Base-by-base conservation (phyloP, 2,888 invertebrate species). In the Sinodicranocentrus sp. region DNA sequence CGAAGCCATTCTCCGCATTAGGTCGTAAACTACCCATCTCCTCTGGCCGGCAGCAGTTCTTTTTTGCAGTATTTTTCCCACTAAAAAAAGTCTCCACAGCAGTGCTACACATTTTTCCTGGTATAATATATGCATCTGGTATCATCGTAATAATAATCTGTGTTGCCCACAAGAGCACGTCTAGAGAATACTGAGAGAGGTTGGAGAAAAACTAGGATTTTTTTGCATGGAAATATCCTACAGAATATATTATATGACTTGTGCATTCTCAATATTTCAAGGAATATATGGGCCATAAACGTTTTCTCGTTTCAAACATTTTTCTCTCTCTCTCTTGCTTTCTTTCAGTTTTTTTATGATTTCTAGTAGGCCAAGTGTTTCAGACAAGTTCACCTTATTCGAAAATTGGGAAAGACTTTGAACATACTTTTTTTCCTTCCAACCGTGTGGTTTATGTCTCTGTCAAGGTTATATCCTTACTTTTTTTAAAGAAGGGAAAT, bases 1-100 rank as follows among this genome's bases (percentile, higher is more conserved):
- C 59, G 23, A 57, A 77, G 68, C 54, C 19, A 67, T 44, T 77
- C 23, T 33, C 67, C 57, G 57, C 54, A 68, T 54, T 67, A 26
- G 68, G 77, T 77, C 77, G 59, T 77, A 77, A 77, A 77, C 23
- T 77, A 67, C 57, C 77, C 59, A 67, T 57, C 77, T 65, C 33
- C 65, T 75, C 25, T 39, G 39, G 39, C 39, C 39, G 61, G 59
- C 73, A 73, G 73, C 44, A 26, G 39, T 39, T 39, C 39, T n/a
- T n/a, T n/a, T n/a, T n/a, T n/a, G n/a, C n/a, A n/a, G n/a, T n/a
- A n/a, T n/a, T n/a, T n/a, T n/a, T n/a, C n/a, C n/a, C n/a, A n/a
- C n/a, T n/a, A n/a, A n/a, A n/a, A n/a, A n/a, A n/a, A n/a, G n/a
- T n/a, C n/a, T n/a, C n/a, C n/a, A n/a, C n/a, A n/a, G n/a, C n/a